Conservation (phyloP, 1,140 invertebrate species). For the Pseudoatta argentina region DNA sequence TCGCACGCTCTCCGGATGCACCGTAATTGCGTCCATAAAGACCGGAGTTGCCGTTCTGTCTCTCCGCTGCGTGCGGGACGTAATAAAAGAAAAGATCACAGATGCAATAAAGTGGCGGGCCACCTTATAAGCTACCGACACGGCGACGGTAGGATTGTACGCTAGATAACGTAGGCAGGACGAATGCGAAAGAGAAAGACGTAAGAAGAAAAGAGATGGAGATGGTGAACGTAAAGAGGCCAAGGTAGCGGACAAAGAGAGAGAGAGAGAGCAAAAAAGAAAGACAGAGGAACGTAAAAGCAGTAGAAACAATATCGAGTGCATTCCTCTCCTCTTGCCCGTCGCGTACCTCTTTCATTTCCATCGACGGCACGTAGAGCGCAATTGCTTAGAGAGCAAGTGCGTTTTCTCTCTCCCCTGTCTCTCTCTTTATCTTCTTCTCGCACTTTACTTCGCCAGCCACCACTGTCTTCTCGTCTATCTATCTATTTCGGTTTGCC, state of each 20-base stretch:
- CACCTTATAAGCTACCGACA: slow-evolving; percentile 54
- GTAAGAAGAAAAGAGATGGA: slow-evolving; percentile 1
- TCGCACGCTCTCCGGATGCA: slow-evolving; percentile 41
- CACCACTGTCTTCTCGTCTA: slow-evolving; percentile 24
- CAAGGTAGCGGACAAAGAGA: slow-evolving; percentile 35
- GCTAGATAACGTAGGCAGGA: slow-evolving; percentile 55
- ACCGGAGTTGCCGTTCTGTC: slow-evolving; percentile 40
- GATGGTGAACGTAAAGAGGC: slow-evolving; percentile 40
- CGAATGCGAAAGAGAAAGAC: slow-evolving; percentile 1
- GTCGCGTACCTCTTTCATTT: slow-evolving; percentile 64
- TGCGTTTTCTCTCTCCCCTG: slow-evolving; percentile 1
- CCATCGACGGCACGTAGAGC: slow-evolving; percentile 63
- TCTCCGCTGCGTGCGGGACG: slow-evolving; percentile 56
- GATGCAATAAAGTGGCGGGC: slow-evolving; percentile 68
- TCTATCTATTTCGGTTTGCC: slow-evolving; percentile 56
- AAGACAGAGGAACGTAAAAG: slow-evolving; percentile 42
- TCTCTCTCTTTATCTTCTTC: slow-evolving; percentile 19
- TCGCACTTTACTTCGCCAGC: slow-evolving; percentile 36
- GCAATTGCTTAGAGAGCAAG: slow-evolving; percentile 52
- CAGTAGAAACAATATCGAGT: slow-evolving; percentile 70
- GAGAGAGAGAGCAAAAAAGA: background rate
- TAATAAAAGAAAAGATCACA: slow-evolving; percentile 71
- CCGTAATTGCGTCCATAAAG: slow-evolving; percentile 71
- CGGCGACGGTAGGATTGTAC: slow-evolving; percentile 13
- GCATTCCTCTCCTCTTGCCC: background rate